These are phyloP conservation scores for Melanostigma gelatinosum DNA, from an alignment of 2,113 vertebrate genomes.

Conservation along the genomic window DNA sequence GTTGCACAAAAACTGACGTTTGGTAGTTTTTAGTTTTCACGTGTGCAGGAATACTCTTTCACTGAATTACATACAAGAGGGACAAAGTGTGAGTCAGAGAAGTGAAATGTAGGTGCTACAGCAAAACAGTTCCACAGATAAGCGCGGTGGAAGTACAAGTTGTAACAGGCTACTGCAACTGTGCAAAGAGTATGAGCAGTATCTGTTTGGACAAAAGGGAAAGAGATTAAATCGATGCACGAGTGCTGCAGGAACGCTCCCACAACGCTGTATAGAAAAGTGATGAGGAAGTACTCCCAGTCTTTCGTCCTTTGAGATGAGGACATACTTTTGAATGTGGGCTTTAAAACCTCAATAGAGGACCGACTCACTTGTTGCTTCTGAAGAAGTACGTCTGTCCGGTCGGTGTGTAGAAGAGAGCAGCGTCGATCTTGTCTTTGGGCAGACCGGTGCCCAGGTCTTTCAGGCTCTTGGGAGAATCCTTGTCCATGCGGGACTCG, in stretches of 20 bases:
- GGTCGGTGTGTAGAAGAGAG: conserved; percentile 90
- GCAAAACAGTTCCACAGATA: background rate
- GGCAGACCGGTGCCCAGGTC: conserved; percentile 89
- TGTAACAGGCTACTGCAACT: background rate
- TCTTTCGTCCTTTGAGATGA: background rate
- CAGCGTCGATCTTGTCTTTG: conserved; percentile 88
- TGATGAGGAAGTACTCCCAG: background rate
- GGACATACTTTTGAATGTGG: background rate
- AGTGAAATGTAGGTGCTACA: background rate
- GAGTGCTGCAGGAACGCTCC: background rate
- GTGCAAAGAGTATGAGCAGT: background rate
- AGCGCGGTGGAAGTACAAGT: background rate
- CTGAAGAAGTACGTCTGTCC: conserved; percentile 94
- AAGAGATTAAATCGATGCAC: background rate
- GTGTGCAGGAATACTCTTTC: background rate
- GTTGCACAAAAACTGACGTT: background rate
- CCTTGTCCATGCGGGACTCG: conserved; percentile 87
- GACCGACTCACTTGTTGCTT: conserved; percentile 86
- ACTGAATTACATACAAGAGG: background rate
- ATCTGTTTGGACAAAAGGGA: background rate
- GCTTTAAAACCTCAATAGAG: background rate
- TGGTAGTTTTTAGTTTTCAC: background rate
- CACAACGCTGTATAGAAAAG: background rate
- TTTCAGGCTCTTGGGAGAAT: conserved; percentile 87
- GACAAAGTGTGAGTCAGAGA: conserved; percentile 7